These are phyloP conservation scores for Leptura quadrifasciata DNA, from an alignment of 2,888 invertebrate genomes.

Conservation along the genomic window DNA sequence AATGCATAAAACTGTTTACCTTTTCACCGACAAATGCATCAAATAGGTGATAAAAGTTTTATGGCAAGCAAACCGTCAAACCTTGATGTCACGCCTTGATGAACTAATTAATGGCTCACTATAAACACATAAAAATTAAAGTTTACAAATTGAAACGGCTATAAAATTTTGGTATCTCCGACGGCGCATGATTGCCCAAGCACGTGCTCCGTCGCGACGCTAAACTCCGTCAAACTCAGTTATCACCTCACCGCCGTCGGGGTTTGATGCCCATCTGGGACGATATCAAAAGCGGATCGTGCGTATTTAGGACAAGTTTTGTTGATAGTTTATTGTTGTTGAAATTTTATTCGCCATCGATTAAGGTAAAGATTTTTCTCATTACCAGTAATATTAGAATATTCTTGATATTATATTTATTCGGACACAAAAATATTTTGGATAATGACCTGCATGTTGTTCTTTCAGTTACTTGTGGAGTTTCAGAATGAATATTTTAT, in stretches of 20 bases:
- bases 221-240: constrained; percentile 51
- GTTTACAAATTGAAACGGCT: constrained; percentile 42
- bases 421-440: too few relatives aligned
- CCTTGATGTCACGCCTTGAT: constrained; percentile 14
- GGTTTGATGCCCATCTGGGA: constrained; percentile 11
- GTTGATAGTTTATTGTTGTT: constrained; percentile 14
- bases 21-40: constrained; percentile 30
- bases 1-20: constrained; percentile 38
- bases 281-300: neutral
- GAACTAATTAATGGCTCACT: constrained; percentile 46
- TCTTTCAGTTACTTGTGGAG: too few relatives aligned
- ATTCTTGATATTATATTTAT: too few relatives aligned
- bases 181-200: constrained; percentile 56
- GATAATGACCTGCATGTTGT: too few relatives aligned
- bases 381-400: too few relatives aligned
- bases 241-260: constrained; percentile 48
- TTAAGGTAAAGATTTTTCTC: neutral
- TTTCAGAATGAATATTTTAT: too few relatives aligned
- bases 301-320: constrained; percentile 25
- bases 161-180: constrained; percentile 32
- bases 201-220: constrained; percentile 58
- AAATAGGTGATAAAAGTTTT: constrained; percentile 45
- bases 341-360: neutral
- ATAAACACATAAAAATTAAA: constrained; percentile 50
- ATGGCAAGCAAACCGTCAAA: constrained; percentile 30